phyloP scores from a whole-genome alignment of 2,888 invertebrate species.

The Euzetes globulus region DNA sequence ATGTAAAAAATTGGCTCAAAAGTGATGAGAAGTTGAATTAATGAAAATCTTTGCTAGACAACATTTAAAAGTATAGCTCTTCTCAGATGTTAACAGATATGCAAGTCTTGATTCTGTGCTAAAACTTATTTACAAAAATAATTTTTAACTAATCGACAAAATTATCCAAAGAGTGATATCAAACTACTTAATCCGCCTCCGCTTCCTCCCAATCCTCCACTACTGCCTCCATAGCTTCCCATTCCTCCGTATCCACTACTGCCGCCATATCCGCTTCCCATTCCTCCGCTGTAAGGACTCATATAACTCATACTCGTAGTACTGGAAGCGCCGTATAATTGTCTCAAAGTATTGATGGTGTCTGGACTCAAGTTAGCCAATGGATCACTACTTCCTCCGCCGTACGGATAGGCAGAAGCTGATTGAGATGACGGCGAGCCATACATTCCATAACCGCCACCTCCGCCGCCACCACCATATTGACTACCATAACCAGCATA shows the following conservation, averaged over 20 bases:
- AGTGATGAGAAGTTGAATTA: not conserved
- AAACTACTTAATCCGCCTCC: conserved; percentile 4
- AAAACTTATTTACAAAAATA: not conserved
- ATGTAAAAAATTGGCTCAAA: conserved; percentile 6
- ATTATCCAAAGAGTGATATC: conserved; percentile 21
- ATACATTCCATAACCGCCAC: conserved; percentile 6
- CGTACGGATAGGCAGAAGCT: not conserved
- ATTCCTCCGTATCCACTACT: not conserved
- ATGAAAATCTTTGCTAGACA: not conserved
- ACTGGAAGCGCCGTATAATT: not conserved
- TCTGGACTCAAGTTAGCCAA: not conserved
- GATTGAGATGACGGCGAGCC: not conserved
- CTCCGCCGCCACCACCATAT: not conserved
- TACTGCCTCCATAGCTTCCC: not conserved
- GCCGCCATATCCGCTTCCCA: conserved; percentile 9
- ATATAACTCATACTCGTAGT: conserved; percentile 4
- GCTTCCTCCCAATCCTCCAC: conserved; percentile 8
- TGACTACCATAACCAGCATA: not conserved
- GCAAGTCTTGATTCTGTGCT: not conserved
- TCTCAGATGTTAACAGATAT: too few relatives aligned
- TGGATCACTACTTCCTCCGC: not conserved
- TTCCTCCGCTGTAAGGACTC: conserved; percentile 5
- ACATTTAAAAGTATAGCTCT: not conserved
- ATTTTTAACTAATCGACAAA: not conserved
- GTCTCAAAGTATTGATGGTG: not conserved